phyloP scores from a whole-genome alignment of 2,797 vertebrate genomes.

The Taenioides sp. region DNA sequence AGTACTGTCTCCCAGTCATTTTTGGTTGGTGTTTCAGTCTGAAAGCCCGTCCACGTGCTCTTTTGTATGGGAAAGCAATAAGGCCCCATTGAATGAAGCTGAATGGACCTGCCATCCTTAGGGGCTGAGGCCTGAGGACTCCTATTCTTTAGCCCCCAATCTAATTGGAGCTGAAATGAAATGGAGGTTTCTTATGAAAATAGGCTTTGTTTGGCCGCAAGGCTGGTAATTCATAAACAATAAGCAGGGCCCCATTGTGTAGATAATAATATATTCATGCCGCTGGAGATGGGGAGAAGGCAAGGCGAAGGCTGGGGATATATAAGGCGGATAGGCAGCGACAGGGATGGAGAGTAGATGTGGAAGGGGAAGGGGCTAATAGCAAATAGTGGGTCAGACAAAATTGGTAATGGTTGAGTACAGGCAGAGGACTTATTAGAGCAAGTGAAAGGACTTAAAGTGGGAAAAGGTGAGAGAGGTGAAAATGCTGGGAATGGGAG shows the following conservation, averaged over 20 bases:
- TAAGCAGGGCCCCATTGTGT: conserved; percentile 95
- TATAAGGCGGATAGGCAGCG: conserved; percentile 75
- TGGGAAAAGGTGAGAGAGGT: conserved; percentile 55
- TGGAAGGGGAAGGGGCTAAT: conserved; percentile 67
- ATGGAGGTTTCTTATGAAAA: conserved; percentile 99
- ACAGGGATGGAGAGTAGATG: conserved; percentile 71
- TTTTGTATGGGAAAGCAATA: conserved; percentile 97
- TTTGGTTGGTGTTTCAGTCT: conserved; percentile 97
- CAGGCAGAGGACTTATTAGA: conserved; percentile 60
- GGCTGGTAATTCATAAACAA: conserved; percentile 99
- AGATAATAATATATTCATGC: conserved; percentile 99
- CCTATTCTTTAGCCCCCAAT: conserved; percentile 98
- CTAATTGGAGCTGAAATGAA: conserved; percentile 99
- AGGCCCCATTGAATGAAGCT: conserved; percentile 95
- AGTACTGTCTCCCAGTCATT: conserved; percentile 95
- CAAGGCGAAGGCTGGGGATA: conserved; percentile 75
- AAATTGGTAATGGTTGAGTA: conserved; percentile 71
- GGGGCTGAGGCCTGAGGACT: conserved; percentile 91
- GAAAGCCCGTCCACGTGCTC: conserved; percentile 96
- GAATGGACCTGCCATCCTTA: conserved; percentile 96
- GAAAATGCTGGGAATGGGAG: conserved; percentile 50
- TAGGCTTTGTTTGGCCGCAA: conserved; percentile 97
- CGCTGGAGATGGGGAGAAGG: conserved; percentile 86
- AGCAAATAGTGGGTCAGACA: conserved; percentile 70
- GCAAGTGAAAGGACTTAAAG: conserved; percentile 62